Evolutionary conservation across 2,113 vertebrate species (phyloP), one percentile per base, ranked within the genome.

Genomic region (human): DNA sequence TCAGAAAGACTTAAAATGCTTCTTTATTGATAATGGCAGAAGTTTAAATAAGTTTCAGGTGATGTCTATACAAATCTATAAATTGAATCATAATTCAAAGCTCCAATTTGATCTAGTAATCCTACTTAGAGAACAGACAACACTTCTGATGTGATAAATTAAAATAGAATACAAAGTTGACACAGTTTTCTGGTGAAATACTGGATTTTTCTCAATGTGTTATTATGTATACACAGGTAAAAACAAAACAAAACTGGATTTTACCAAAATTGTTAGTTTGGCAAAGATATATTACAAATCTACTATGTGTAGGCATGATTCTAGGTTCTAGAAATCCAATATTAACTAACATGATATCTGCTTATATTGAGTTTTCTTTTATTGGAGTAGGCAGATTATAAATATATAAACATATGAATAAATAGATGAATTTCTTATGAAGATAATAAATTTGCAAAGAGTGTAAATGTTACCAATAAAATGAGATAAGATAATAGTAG

Each of bases 1-100:
- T 73, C 30, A 25, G 16, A 89, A 88, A 70, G 76, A 89, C 84
- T 96, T 55, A 81, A 93, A 96, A 88, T 75, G 80, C 38, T 68
- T 88, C 89, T 90, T 94, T 86, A 79, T 40, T 92, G 84, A 86
- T 95, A 96, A 97, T 86, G 83, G 88, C 45, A 90, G 45, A 93
- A 88, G 75, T 94, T 97, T 94, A 97, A 97, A 90, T 94, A 96
- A 90, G 50, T 97, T 96, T 89, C 48, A 90, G 50, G n/a, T 96
- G 79, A 72, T 73, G 81, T 79, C 86, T 96, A 57, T 82, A 93
- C 84, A 95, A n/a, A 95, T 43, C 52, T 52, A 88, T 68, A 92
- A 96, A 97, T 52, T 89, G 57, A 96, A 95, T 94, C 80, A 59
- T 68, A 97, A 96, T 96, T 81, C 82, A 95, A 97, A 96, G 75